Conservation (phyloP, 1,140 invertebrate species). For the Drosophila murphyi region DNA sequence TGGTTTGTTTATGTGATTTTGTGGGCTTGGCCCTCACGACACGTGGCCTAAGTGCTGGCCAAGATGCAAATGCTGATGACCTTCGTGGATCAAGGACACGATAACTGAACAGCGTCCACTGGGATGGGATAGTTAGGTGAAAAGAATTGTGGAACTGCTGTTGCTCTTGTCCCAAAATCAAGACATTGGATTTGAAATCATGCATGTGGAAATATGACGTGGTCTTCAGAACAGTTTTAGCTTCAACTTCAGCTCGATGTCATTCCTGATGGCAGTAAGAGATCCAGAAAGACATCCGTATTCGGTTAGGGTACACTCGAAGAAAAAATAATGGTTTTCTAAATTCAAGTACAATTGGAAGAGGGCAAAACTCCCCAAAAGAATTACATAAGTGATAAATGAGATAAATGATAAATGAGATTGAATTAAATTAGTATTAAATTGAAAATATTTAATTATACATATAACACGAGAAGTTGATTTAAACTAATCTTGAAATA, state of each 20-base stretch:
- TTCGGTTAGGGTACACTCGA: neutral
- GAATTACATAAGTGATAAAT: too few species aligned
- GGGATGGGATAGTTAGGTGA: neutral
- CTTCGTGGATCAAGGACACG: constrained; percentile 71
- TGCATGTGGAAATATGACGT: constrained; percentile 71
- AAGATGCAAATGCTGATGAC: constrained; percentile 78
- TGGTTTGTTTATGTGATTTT: constrained; percentile 75
- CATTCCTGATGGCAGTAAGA: constrained; percentile 51
- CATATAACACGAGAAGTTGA: too few species aligned
- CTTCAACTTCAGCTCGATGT: constrained; percentile 42
- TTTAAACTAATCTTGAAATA: too few species aligned
- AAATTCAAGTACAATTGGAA: too few species aligned
- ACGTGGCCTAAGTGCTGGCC: constrained; percentile 31
- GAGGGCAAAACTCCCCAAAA: too few species aligned
- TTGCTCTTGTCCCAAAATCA: neutral
- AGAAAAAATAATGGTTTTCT: neutral
- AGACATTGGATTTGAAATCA: constrained; percentile 58
- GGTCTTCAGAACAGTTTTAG: constrained; percentile 37
- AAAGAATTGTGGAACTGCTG: constrained; percentile 3
- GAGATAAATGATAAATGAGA: too few species aligned
- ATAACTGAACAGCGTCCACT: constrained; percentile 1
- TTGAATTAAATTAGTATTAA: too few species aligned
- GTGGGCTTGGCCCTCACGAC: constrained; percentile 74
- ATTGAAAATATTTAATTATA: too few species aligned
- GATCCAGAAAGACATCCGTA: constrained; percentile 29